Evolutionary conservation across 2,113 vertebrate species (phyloP).

Genomic region (Phylloscopus trochilus): DNA sequence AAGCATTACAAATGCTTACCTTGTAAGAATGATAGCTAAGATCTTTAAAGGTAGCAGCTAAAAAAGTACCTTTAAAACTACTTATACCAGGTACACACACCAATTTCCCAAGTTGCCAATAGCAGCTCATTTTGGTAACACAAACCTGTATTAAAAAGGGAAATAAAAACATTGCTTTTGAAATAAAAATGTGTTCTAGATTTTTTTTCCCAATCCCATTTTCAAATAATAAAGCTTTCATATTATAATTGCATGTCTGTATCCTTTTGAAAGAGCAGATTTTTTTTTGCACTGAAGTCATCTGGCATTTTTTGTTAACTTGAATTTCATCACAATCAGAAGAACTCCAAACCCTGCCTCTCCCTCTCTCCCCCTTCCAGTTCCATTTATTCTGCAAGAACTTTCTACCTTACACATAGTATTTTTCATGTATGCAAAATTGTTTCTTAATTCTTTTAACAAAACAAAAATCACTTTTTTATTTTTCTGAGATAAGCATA

Average conservation of each 20-base stretch:
- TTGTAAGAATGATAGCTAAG: background rate
- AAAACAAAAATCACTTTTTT: background rate
- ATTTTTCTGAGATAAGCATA: background rate
- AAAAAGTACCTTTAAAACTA: background rate
- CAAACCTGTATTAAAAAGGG: background rate
- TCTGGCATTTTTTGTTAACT: background rate
- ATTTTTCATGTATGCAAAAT: background rate
- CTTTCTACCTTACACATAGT: background rate
- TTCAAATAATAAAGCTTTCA: background rate
- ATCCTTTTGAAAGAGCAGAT: background rate
- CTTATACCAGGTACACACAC: background rate
- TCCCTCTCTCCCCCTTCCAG: background rate
- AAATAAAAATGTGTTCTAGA: background rate
- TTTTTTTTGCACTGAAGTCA: background rate
- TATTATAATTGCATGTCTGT: background rate
- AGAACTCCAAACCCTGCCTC: fast-evolving
- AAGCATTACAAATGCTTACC: background rate
- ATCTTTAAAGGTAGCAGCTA: background rate
- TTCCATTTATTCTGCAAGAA: background rate
- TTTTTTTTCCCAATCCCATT: background rate
- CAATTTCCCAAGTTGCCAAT: background rate
- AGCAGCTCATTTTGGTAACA: background rate
- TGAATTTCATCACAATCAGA: background rate
- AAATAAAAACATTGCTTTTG: background rate
- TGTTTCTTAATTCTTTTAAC: background rate